A percentile compares a stretch with the other conserved stretches of the same genome.
Conservation (phyloP, 2,113 vertebrate genomes). For the Callospermophilus lateralis region DNA sequence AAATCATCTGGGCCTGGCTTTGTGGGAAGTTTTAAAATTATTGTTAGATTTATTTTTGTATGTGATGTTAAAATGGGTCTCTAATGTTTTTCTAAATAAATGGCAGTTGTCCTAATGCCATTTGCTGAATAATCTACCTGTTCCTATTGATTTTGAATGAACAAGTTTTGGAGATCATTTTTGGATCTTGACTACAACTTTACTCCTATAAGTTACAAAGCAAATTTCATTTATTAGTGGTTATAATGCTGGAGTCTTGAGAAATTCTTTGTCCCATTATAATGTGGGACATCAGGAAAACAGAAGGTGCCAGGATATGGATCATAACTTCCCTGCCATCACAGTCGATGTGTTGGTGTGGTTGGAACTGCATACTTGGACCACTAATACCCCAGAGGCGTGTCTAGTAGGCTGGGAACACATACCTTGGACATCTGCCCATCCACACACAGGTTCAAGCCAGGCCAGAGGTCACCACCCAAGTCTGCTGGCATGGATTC, state of each 20-base stretch:
- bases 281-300: not conserved
- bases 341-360: not conserved
- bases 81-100: not conserved
- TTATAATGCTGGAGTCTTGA: not conserved
- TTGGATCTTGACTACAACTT: not conserved
- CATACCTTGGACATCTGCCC: not conserved
- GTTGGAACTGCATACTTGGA: not conserved
- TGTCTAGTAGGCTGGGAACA: not conserved
- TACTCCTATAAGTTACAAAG: not conserved
- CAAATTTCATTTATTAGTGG: not conserved
- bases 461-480: not conserved
- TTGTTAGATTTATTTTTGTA: constrained; percentile 3
- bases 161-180: not conserved
- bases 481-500: not conserved
- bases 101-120: not conserved
- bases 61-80: constrained; percentile 37
- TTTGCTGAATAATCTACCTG: not conserved
- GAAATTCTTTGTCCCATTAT: not conserved
- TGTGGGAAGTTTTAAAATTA: not conserved
- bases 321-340: not conserved
- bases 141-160: not conserved
- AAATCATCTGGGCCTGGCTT: not conserved
- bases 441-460: not conserved
- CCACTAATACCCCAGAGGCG: not conserved
- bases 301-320: not conserved